These are phyloP conservation scores for Pseudomyrmex gracilis DNA, from an alignment of 1,140 invertebrate species.

Conservation along the genomic window DNA sequence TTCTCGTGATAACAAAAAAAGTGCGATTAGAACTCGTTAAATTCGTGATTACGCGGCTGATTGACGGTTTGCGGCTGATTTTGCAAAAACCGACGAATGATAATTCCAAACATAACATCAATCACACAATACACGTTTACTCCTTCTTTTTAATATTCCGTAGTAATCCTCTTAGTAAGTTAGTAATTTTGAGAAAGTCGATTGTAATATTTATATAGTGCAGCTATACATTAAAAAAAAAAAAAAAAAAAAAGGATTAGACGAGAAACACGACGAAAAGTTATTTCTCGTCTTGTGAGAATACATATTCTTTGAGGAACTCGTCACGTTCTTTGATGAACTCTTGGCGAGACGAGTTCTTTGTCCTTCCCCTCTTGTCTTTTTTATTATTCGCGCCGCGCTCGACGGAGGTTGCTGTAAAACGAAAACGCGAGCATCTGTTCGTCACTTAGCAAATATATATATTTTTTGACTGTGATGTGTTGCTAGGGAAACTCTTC, in stretches of 20 bases:
- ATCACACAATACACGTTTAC: not conserved
- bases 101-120: not conserved
- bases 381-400: not conserved
- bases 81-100: too few species aligned
- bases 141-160: not conserved
- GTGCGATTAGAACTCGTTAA: not conserved
- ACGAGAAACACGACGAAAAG: slow-evolving; percentile 7
- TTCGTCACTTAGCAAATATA: slow-evolving; percentile 63
- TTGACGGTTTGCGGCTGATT: too few species aligned
- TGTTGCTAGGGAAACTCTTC: slow-evolving; percentile 70
- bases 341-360: not conserved
- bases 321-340: not conserved
- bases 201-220: not conserved
- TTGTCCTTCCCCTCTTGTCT: not conserved
- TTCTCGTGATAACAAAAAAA: not conserved
- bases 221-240: not conserved
- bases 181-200: not conserved
- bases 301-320: not conserved
- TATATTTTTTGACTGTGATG: slow-evolving; percentile 76
- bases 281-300: not conserved
- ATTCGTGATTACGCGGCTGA: too few species aligned
- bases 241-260: not conserved
- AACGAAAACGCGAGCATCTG: slow-evolving; percentile 14
- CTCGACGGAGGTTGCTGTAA: slow-evolving; percentile 13
- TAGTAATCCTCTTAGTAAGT: not conserved